Evolutionary conservation across 2,797 vertebrate genomes (phyloP).

Genomic region (Coregonus suidteri): DNA sequence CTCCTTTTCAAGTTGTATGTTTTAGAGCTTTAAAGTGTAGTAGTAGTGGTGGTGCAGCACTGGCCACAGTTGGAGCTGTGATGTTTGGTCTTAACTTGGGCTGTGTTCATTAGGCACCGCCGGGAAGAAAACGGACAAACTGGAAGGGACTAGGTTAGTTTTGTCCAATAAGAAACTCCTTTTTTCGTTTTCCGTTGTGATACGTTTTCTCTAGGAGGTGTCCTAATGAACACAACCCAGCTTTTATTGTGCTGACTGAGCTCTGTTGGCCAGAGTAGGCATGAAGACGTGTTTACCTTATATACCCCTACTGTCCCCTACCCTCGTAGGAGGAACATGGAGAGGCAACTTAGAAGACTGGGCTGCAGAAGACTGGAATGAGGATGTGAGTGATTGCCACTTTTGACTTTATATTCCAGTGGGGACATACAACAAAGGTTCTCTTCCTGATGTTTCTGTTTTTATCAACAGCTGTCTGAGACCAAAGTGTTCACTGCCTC

Average conservation of each 20-base stretch:
- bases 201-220: neutral
- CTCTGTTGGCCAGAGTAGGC: too few relatives aligned
- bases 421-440: neutral
- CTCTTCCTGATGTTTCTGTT: neutral
- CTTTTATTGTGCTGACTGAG: neutral
- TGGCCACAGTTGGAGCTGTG: too few relatives aligned
- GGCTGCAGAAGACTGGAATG: slow-evolving; percentile 94
- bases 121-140: too few relatives aligned
- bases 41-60: too few relatives aligned
- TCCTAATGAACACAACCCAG: neutral
- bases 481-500: slow-evolving; percentile 92
- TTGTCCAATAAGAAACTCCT: too few relatives aligned
- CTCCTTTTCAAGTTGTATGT: neutral
- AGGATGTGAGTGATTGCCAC: slow-evolving; percentile 85
- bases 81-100: too few relatives aligned
- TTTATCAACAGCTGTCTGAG: slow-evolving; percentile 75
- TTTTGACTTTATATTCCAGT: slow-evolving; percentile 15
- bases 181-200: too few relatives aligned
- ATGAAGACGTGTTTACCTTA: neutral
- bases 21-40: neutral
- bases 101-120: too few relatives aligned
- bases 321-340: slow-evolving; percentile 80
- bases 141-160: too few relatives aligned
- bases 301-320: neutral
- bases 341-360: slow-evolving; percentile 90